Base-by-base conservation (phyloP, 53 echinoderm and acorn worm species). In the Hippasteria phrygiana region DNA sequence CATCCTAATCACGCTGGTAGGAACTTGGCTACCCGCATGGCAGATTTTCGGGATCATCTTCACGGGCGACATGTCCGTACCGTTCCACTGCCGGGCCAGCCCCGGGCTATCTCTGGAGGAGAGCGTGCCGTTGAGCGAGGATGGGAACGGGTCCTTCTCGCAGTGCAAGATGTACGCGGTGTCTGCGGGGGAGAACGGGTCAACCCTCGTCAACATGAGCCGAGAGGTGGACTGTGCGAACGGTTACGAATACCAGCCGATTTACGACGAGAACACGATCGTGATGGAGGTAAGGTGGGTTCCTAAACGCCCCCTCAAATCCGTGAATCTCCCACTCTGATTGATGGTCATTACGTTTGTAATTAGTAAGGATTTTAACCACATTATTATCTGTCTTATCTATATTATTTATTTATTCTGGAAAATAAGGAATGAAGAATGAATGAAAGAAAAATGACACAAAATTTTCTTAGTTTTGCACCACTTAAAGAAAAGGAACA, bases 11-110 rank as follows among this genome's bases (percentile, higher is more conserved):
- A 90, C 93, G 27, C 54, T 96, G 24, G 70, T 92, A 3, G 95
- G 95, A 46, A 93, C 92, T 7, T 96, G 97, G 95, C 77, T 96
- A 14, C 95, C 97, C 7, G 88, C 97, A 10, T 96, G 95, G 95
- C 97, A 96, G 71, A 95, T 95, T 31, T 93, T 95, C 75, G 82
- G 90, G 32, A 82, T 90, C 26, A 82, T 90, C 13, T 90, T 90
- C 64, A 90, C 90, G 17, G 72, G 74, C 38, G 82, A 81, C 55
- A 73, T 20, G 43, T 56, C 90, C n/a, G n/a, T n/a, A 16, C 90
- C 90, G 59, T 90, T 90, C 74, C 90, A 90, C 62, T 90, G 90
- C 73, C 89, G 80, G 79, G 69, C 89, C 32, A 53, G 78, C 36
- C 72, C 80, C 13, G 80, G 80, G 4, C 59, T 79, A 17, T 26